Conservation (phyloP, 2,113 vertebrate species). For the Ancistrus triradiatus region DNA sequence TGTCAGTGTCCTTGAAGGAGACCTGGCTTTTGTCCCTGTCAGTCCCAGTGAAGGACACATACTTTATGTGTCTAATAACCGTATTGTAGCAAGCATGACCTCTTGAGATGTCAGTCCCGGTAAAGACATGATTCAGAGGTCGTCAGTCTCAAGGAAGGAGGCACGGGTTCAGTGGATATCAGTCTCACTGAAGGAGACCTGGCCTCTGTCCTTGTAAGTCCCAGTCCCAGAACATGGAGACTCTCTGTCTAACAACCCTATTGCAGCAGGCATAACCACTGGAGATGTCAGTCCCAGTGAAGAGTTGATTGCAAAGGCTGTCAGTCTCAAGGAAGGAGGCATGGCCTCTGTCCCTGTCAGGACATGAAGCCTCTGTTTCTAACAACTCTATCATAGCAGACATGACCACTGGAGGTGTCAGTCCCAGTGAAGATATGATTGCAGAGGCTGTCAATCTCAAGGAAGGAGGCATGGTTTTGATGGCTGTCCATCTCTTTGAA, state of each 20-base stretch:
- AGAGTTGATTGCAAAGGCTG: too few relatives aligned
- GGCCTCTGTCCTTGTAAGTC: not conserved
- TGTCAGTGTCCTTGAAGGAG: not conserved
- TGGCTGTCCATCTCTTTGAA: not conserved
- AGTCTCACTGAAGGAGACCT: too few relatives aligned
- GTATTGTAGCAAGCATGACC: too few relatives aligned
- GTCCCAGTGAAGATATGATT: not conserved
- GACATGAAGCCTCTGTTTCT: not conserved
- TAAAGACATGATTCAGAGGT: too few relatives aligned
- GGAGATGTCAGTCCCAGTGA: not conserved
- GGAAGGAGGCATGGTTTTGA: not conserved
- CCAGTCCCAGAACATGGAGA: not conserved
- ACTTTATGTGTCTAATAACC: too few relatives aligned
- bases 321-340: too few relatives aligned
- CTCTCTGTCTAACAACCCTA: not conserved
- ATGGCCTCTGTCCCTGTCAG: not conserved
- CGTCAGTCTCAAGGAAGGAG: not conserved
- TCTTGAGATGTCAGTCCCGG: too few relatives aligned
- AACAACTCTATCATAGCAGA: not conserved
- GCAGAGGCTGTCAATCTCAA: not conserved
- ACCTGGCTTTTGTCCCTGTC: not conserved
- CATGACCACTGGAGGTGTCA: not conserved
- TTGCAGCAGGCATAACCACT: not conserved
- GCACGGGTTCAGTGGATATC: too few relatives aligned
- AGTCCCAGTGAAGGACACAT: not conserved